These are phyloP conservation scores for Eolophus roseicapilla DNA, from an alignment of 2,113 vertebrate genomes.

Conservation along the genomic window DNA sequence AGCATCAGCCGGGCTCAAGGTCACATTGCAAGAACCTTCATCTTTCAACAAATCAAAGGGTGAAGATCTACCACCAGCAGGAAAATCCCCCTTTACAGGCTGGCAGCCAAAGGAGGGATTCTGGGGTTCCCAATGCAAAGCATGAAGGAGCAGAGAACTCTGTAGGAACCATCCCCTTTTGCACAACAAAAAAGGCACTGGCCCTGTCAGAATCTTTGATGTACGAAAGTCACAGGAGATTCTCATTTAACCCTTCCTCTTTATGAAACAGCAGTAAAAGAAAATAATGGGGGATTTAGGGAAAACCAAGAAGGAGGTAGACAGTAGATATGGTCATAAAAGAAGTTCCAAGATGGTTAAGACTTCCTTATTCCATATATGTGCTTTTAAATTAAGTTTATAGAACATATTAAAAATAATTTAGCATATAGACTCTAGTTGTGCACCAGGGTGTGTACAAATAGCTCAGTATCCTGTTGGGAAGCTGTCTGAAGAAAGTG, in stretches of 20 bases:
- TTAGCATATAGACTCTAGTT: not conserved
- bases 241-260: not conserved
- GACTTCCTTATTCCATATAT: not conserved
- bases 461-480: not conserved
- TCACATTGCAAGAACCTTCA: not conserved
- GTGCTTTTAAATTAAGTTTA: not conserved
- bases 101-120: not conserved
- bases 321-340: not conserved
- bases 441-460: not conserved
- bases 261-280: not conserved
- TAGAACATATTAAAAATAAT: not conserved
- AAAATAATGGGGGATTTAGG: not conserved
- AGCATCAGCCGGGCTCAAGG: not conserved
- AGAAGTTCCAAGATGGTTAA: not conserved
- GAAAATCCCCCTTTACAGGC: not conserved
- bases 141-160: not conserved
- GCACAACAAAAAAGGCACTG: not conserved
- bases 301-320: not conserved
- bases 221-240: not conserved
- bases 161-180: not conserved
- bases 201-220: not conserved
- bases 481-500: not conserved
- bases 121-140: not conserved
- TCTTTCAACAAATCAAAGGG: not conserved
- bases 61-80: not conserved